Evolutionary conservation across 2,797 vertebrate genomes (phyloP).

Genomic region (Phoxinus dragarum): DNA sequence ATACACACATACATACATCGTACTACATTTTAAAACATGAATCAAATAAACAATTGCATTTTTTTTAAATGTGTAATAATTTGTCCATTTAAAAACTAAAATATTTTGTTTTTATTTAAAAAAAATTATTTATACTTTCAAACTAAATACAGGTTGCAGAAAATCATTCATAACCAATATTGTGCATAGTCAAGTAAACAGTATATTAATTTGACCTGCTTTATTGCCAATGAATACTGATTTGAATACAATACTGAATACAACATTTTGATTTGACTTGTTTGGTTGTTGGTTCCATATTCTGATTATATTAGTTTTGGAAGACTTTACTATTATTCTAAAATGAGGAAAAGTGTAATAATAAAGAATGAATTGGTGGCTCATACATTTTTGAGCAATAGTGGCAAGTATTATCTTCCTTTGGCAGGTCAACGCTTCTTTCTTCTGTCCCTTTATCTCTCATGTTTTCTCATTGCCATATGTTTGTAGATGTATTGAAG

Average conservation of each 20-base stretch:
- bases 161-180: background rate
- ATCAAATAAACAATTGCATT: background rate
- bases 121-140: background rate
- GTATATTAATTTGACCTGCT: background rate
- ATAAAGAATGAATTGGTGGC: background rate
- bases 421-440: background rate
- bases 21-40: background rate
- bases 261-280: background rate
- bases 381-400: background rate
- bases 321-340: background rate
- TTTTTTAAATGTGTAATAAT: too few relatives aligned
- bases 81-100: background rate
- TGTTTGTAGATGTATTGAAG: constrained; percentile 90
- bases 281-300: background rate
- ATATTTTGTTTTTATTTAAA: background rate
- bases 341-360: background rate
- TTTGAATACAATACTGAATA: too few relatives aligned
- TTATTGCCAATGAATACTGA: background rate
- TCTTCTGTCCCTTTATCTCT: background rate
- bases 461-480: background rate
- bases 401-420: background rate
- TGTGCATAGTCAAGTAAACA: background rate
- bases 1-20: background rate
- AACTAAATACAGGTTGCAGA: background rate
- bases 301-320: background rate